Evolutionary conservation across 2,888 invertebrate species (phyloP), one percentile per base, ranked within the genome.

Genomic region (Abrostola triplasia): DNA sequence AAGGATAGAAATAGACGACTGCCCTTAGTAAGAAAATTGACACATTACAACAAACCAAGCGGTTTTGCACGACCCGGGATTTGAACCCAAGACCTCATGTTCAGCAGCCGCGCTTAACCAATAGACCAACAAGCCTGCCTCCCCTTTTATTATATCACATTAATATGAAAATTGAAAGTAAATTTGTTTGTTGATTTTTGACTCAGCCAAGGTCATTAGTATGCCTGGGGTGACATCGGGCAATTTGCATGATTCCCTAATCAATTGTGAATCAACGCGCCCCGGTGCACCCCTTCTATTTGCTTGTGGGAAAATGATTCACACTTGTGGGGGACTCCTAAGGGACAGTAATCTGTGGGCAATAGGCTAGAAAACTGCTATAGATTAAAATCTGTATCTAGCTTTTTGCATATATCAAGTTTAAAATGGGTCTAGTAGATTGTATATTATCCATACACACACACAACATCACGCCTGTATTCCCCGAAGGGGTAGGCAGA

Each of bases 171-270:
- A 79, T 77, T 61, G 40, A 65, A 68, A 72, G 53, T 52, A 61
- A 77, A 64, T 65, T 80, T 65, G 61, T 74, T 64, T 73, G 80
- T 73, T 80, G 77, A 77, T 69, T 74, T 70, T 80, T 77, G 71
- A 73, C 74, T 59, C 61, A 50, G 38, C 58, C 61, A 67, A 75
- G 62, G 67, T 59, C 69, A 59, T 63, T 60, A 61, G 64, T 57
- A 24, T 24, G 24, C 24, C 62, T 60, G 53, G 59, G 68, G 59
- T 63, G 61, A 60, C 58, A 37, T 48, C 50, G 42, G 71, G 37
- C 36, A 48, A 77, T 80, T 78, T 77, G 62, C 80, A 78, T 78
- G 80, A 78, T 77, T 59, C 78, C 40, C 47, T 77, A 71, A 80
- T 78, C 77, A 74, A 77, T 80, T 80, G 80, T 61, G 57, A 50